phyloP scores from a whole-genome alignment of 2,113 vertebrate genomes.

The Polyodon spathula region DNA sequence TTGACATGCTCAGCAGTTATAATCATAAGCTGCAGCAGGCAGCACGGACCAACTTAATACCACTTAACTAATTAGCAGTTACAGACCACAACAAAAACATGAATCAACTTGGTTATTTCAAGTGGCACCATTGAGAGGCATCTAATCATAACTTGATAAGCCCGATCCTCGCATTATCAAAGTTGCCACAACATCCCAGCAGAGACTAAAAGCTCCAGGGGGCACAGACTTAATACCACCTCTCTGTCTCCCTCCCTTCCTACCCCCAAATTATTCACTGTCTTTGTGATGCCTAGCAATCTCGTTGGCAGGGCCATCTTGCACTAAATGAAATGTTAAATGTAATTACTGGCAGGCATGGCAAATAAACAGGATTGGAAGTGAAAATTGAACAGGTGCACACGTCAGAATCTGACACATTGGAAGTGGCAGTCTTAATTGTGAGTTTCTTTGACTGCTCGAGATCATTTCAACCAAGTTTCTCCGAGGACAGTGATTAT shows the following conservation, averaged over 20 bases:
- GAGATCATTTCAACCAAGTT: slow-evolving; percentile 87
- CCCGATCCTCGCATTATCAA: slow-evolving; percentile 69
- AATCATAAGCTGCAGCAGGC: slow-evolving; percentile 71
- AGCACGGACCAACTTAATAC: slow-evolving; percentile 69
- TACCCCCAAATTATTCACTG: too few relatives aligned
- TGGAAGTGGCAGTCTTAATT: slow-evolving; percentile 97
- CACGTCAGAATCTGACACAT: slow-evolving; percentile 78
- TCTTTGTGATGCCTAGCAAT: slow-evolving; percentile 61
- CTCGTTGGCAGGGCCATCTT: slow-evolving; percentile 70
- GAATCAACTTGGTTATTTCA: slow-evolving; percentile 81
- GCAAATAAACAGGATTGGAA: slow-evolving; percentile 96
- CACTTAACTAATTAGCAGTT: slow-evolving; percentile 98
- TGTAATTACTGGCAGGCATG: slow-evolving; percentile 91
- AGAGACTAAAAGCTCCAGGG: slow-evolving; percentile 81
- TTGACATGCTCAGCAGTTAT: slow-evolving; percentile 70
- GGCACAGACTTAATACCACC: slow-evolving; percentile 48
- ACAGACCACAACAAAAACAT: slow-evolving; percentile 79
- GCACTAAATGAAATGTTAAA: slow-evolving; percentile 96
- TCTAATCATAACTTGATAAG: slow-evolving; percentile 93
- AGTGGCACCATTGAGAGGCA: slow-evolving; percentile 80
- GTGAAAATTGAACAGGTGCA: slow-evolving; percentile 79
- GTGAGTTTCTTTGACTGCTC: slow-evolving; percentile 94
- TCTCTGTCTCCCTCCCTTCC: too few relatives aligned
- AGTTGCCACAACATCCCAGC: slow-evolving; percentile 68
- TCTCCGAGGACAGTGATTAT: slow-evolving; percentile 95